These are phyloP conservation scores for Petrocephalus schoutedeni DNA, from an alignment of 2,797 vertebrate species.

Conservation along the genomic window DNA sequence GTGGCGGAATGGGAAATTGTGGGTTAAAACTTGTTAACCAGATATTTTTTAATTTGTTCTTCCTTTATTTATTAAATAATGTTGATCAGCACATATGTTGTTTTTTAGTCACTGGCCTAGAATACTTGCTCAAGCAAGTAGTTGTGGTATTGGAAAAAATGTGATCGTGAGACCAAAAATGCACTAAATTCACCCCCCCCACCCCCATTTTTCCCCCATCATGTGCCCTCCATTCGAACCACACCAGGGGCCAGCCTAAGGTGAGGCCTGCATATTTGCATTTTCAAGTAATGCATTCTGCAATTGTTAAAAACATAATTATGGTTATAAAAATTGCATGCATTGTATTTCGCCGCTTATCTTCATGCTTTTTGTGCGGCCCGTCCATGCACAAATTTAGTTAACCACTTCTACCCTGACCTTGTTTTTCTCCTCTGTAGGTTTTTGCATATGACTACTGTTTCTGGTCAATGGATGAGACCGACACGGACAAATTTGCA, in stretches of 20 bases:
- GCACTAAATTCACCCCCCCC: conserved; percentile 2
- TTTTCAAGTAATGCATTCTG: not conserved
- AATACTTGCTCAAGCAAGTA: not conserved
- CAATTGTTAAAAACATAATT: not conserved
- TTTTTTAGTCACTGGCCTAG: not conserved
- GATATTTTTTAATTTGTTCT: not conserved
- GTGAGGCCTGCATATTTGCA: conserved; percentile 41
- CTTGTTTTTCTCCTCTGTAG: conserved; percentile 48
- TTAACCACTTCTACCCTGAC: not conserved
- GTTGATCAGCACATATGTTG: not conserved
- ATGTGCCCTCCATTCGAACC: conserved; percentile 30
- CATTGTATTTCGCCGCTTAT: not conserved
- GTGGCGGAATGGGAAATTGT: not conserved
- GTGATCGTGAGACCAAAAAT: not conserved
- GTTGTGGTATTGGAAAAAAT: not conserved
- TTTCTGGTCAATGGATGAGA: conserved; percentile 97
- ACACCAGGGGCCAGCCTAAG: conserved; percentile 67
- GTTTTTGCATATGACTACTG: conserved; percentile 94
- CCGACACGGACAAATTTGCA: conserved; percentile 83
- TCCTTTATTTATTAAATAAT: not conserved
- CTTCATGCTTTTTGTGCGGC: not conserved
- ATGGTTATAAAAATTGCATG: not conserved
- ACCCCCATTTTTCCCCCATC: conserved; percentile 28
- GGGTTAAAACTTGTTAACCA: not conserved
- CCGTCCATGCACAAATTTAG: no score